Conservation (phyloP, 2,113 vertebrate species). For the Clarias batrachus region DNA sequence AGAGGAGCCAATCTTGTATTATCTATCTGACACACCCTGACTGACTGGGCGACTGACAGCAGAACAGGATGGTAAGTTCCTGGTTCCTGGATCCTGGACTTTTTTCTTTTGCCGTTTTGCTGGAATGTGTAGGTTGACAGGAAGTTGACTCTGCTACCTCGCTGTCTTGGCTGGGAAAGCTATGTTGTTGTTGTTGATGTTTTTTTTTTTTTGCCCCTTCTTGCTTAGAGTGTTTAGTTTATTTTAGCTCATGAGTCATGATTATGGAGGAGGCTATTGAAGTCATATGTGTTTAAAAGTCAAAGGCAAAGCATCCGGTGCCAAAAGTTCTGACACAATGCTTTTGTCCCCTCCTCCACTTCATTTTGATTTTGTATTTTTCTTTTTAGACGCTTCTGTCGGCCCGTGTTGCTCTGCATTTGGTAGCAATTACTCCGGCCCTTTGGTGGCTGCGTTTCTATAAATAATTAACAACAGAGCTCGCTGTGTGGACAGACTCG, state of each 20-base stretch:
- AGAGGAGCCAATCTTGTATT: constrained; percentile 57
- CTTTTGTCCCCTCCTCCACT: constrained; percentile 3
- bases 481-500: constrained; percentile 36
- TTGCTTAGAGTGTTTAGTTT: not conserved
- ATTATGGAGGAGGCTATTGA: constrained; percentile 15
- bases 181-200: not conserved
- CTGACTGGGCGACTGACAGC: constrained; percentile 32
- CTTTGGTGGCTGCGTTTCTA: constrained; percentile 49
- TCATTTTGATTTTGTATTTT: not conserved
- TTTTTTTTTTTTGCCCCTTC: not conserved
- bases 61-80: constrained; percentile 51
- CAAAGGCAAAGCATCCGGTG: constrained; percentile 14
- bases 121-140: constrained; percentile 34
- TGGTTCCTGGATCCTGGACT: constrained; percentile 26
- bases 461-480: constrained; percentile 53
- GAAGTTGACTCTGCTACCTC: constrained; percentile 52
- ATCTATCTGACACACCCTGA: constrained; percentile 57
- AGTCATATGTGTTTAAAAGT: constrained; percentile 25
- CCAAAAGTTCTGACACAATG: constrained; percentile 26
- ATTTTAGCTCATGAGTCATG: constrained; percentile 37
- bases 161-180: constrained; percentile 3
- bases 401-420: constrained; percentile 48
- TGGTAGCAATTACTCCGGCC: constrained; percentile 56
- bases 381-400: constrained; percentile 29
- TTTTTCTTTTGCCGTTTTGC: constrained; percentile 9